Base-by-base conservation (phyloP, 2,888 invertebrate species). In the Cremastinae sp. region DNA sequence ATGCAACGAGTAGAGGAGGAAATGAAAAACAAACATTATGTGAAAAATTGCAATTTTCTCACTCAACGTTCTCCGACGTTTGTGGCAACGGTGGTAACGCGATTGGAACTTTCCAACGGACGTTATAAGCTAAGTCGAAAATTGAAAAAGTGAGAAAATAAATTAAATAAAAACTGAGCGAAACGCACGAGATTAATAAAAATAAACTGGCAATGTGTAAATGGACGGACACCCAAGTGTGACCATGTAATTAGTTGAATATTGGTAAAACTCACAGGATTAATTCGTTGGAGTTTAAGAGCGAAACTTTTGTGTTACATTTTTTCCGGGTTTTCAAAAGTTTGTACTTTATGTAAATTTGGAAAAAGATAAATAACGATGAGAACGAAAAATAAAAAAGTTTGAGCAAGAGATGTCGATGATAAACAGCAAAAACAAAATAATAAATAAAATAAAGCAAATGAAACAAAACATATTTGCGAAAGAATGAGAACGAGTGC, bases 311-410 rank as follows among this genome's bases (percentile, higher is more conserved):
- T 87, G 85, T 86, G 86, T 87, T 88, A 85, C 80, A 83, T 85
- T 87, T n/a, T 85, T 86, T 84, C 85, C 64, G 64, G 86, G 83
- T 87, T 88, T 88, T 88, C 87, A 87, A 87, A 88, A 88, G 88
- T 89, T 89, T 89, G 88, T 89, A 89, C 86, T 88, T 87, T 87
- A 88, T 89, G 87, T 88, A 89, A 87, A 88, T 88, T 88, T 87
- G 82, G 80, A 84, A 83, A 83, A 80, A 75, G 81, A 71, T 16
- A 66, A 72, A 20, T 16, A 12, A 41, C 10, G n/a, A 41, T 2
- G 41, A 41, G n/a, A n/a, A n/a, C n/a, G n/a, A n/a, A n/a, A 4
- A 41, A n/a, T 41, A 41, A 2, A 41, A 41, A 41, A 9, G 28
- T 3, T 3, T 28, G 5, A 5, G 54, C 61, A 62, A 71, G 56